Base-by-base conservation (phyloP, 1,140 invertebrate species). In the Papilio polytes region DNA sequence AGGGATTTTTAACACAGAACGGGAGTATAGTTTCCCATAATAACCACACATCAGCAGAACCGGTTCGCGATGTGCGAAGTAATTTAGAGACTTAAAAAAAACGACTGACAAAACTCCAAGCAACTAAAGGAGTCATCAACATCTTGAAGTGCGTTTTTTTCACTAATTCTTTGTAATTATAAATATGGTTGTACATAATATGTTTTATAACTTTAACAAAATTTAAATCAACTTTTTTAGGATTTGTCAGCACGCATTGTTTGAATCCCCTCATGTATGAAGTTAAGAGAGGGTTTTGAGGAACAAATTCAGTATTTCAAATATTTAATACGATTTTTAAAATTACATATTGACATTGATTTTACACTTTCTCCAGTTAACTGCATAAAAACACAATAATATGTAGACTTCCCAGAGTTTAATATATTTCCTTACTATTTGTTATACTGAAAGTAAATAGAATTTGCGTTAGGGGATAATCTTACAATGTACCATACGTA, bases 51-150 rank as follows among this genome's bases (percentile, higher is more conserved):
- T 36, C 10, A 12, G n/a, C 2, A 74, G 41, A 74, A 74, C 73
- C 73, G 73, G 73, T 74, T 74, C 9, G 20, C 76, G n/a, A 44
- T 48, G 76, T 78, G 51, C n/a, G 18, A 74, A 74, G n/a, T 74
- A 74, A 74, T 73, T 74, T n/a, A 26, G 59, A 26, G 20, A 31
- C 20, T 7, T 56, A 12, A 63, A 63, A 44, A 22, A 48, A 46
- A 22, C 13, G 15, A 6, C 41, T 48, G 20, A 74, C 44, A 73
- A 73, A 13, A 73, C 72, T 73, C 18, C 2, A 73, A 7, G 72
- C 18, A n/a, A 56, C 53, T n/a, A 46, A 48, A 41, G 36, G 8
- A 41, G 41, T 46, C 36, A n/a, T 73, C 26, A 73, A 41, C 26
- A 72, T n/a, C 46, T 13, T 48, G 0, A 15, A 48, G 2, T 7